Evolutionary conservation across 2,888 invertebrate species (phyloP), one percentile per base, ranked within the genome.

Genomic region (Macrosoma leucophasiata): DNA sequence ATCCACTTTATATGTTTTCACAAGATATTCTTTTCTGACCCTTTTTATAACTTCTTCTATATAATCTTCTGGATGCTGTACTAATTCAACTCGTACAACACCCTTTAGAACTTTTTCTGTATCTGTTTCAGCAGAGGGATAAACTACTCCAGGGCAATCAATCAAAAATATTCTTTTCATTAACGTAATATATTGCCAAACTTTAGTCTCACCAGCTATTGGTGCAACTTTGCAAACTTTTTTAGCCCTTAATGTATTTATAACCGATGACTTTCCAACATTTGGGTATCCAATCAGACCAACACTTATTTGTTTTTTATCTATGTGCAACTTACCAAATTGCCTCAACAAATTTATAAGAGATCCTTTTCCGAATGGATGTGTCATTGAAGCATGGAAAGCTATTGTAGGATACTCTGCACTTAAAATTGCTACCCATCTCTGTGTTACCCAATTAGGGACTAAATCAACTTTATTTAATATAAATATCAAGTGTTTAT

Each of bases 201-300:
- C 97, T 84, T 96, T 96, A 1, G 95, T 96, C 76, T 96, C 95
- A 3, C 99, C 99, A 36, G 99, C 98, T 58, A 99, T 96, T 0
- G 99, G 99, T 3, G 99, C 99, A 1, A 93, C 97, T 72, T 97
- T 99, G 70, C 99, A 99, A 0, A 99, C 99, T 78, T 99, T 98
- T 62, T 98, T 97, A 6, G 94, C 92, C 33, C 96, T 88, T 34
- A 99, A 79, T 0, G 99, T 96, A 71, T 99, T 99, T 46, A 99
- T 98, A 4, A 99, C 91, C 1, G 98, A 98, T 42, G 97, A 98
- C 77, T 99, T 99, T 0, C 99, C 99, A 3, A 96, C 96, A 84
- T 99, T 99, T 2, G 99, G 99, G 71, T 98, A 99, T 0, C 99
- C 99, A 65, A 99, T 97, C 50, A 99, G 93, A 1, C 99, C 99